These are phyloP conservation scores for Labeo catla DNA, from an alignment of 2,113 vertebrate genomes.

Conservation along the genomic window DNA sequence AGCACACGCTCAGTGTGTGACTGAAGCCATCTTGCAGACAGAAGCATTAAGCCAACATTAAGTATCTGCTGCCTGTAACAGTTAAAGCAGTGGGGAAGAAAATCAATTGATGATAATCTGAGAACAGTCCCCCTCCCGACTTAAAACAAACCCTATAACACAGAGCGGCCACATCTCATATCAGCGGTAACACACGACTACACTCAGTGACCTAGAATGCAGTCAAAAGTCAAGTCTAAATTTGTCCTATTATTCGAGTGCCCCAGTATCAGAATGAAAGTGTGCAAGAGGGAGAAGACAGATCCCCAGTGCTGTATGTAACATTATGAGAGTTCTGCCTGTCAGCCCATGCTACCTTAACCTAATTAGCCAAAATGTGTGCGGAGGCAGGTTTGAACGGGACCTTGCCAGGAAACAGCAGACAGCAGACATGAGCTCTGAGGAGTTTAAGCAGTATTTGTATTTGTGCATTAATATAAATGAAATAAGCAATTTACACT, in stretches of 20 bases:
- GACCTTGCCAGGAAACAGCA: neutral
- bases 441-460: neutral
- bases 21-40: neutral
- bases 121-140: neutral
- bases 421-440: neutral
- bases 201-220: slow-evolving; percentile 19
- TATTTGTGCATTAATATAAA: neutral
- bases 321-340: neutral
- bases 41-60: neutral
- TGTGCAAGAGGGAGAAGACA: neutral
- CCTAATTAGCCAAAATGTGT: slow-evolving; percentile 4
- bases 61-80: neutral
- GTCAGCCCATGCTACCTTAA: slow-evolving; percentile 11
- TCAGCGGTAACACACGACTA: neutral
- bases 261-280: neutral
- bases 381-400: neutral
- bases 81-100: neutral
- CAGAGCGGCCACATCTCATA: neutral
- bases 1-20: neutral
- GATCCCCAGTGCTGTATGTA: slow-evolving; percentile 1
- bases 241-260: neutral
- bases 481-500: neutral
- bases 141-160: neutral
- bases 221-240: slow-evolving; percentile 22
- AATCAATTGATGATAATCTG: neutral